Evolutionary conservation across 2,797 vertebrate genomes (phyloP).

Genomic region (Sparidentex hasta): DNA sequence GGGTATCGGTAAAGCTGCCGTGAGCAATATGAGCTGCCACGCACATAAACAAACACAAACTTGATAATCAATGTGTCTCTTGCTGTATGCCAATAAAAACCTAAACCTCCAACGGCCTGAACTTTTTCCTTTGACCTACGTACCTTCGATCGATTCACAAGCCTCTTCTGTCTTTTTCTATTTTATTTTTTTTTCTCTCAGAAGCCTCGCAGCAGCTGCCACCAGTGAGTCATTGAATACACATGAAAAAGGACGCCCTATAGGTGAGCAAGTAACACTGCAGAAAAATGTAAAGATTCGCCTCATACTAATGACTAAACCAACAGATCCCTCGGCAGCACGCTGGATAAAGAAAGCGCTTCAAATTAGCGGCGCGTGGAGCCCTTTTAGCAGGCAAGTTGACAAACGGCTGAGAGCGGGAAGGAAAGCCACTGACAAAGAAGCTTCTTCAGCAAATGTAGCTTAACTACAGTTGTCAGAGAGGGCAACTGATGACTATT

Average conservation of each 20-base stretch:
- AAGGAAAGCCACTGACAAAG: conserved; percentile 7
- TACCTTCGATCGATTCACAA: conserved; percentile 41
- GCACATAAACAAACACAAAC: conserved; percentile 12
- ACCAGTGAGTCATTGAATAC: conserved; percentile 22
- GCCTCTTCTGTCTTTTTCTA: neutral
- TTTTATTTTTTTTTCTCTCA: neutral
- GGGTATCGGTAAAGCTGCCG: neutral
- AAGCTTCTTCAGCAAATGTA: conserved; percentile 13
- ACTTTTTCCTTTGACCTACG: conserved; percentile 46
- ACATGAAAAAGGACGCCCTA: conserved; percentile 30
- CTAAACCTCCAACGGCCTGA: conserved; percentile 14
- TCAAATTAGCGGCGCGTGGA: conserved; percentile 22
- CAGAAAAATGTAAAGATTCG: conserved; percentile 35
- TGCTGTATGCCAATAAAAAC: conserved; percentile 11
- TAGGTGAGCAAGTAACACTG: conserved; percentile 22
- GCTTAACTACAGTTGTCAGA: conserved; percentile 11
- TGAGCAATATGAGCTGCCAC: neutral
- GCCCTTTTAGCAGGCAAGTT: conserved; percentile 19
- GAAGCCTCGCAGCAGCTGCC: neutral
- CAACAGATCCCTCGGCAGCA: conserved; percentile 1
- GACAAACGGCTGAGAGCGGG: conserved; percentile 4
- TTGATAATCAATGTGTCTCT: conserved; percentile 26
- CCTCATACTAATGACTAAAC: conserved; percentile 24
- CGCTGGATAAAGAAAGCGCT: conserved; percentile 19
- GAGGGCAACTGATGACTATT: neutral